phyloP scores from a whole-genome alignment of 2,888 invertebrate species.

The Calephelis perditalis region DNA sequence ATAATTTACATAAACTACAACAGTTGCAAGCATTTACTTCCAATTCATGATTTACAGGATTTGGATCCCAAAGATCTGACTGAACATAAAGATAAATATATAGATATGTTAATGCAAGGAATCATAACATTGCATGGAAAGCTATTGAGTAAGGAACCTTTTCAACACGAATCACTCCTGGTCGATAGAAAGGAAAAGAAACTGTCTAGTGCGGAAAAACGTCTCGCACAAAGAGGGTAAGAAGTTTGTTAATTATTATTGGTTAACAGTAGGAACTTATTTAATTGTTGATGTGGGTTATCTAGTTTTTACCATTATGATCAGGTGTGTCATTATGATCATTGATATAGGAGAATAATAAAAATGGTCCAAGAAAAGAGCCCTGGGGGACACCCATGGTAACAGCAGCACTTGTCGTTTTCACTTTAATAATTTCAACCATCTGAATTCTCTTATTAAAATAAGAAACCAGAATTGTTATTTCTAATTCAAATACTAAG shows the following conservation, averaged over 20 bases:
- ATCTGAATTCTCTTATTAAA: too few relatives aligned
- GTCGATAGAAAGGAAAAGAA: conserved; percentile 97
- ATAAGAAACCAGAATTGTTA: too few relatives aligned
- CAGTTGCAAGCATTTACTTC: background rate
- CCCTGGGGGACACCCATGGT: too few relatives aligned
- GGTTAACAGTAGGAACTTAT: too few relatives aligned
- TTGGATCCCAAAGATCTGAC: conserved; percentile 86
- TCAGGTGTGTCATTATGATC: too few relatives aligned
- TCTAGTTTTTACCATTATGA: too few relatives aligned
- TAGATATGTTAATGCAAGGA: conserved; percentile 90
- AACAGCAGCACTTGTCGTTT: too few relatives aligned
- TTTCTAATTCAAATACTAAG: too few relatives aligned
- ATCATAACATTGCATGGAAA: conserved; percentile 81
- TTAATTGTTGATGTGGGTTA: too few relatives aligned
- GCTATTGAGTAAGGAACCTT: conserved; percentile 89
- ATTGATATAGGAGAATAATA: too few relatives aligned
- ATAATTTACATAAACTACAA: background rate
- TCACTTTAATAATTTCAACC: too few relatives aligned
- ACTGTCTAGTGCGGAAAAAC: conserved; percentile 94
- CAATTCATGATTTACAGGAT: conserved; percentile 64
- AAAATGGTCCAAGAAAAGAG: too few relatives aligned
- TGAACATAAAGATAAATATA: conserved; percentile 83
- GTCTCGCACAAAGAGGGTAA: conserved; percentile 89
- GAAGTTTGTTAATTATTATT: conserved; percentile 19
- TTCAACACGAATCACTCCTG: conserved; percentile 96